A percentile compares a stretch with the other conserved stretches of the same genome.
Conservation (phyloP, 1,140 invertebrate species). For the Temnothorax longispinosus region DNA sequence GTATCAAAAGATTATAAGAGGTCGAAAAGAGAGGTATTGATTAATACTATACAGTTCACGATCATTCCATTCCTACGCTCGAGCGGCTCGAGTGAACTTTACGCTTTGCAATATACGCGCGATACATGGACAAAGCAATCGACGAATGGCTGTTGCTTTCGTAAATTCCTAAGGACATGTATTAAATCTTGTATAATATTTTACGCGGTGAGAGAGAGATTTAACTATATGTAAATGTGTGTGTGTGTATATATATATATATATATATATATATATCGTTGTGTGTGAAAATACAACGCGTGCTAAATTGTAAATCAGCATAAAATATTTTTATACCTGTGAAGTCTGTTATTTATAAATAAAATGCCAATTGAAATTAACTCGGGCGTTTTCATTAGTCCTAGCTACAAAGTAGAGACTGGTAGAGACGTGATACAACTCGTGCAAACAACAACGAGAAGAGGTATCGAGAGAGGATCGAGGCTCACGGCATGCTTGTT, state of each 20-base stretch:
- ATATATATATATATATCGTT: too few species aligned
- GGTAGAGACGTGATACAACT: neutral
- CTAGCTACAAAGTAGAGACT: neutral
- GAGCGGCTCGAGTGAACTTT: neutral
- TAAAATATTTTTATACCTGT: slow-evolving; percentile 21
- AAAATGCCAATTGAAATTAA: neutral
- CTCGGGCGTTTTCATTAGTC: slow-evolving; percentile 12
- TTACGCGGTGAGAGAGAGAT: neutral
- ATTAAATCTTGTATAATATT: neutral
- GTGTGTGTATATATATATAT: too few species aligned
- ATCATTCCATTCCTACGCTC: neutral
- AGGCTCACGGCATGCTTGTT: neutral
- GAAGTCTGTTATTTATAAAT: slow-evolving; percentile 29
- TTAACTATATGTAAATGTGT: neutral
- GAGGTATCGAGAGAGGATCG: neutral
- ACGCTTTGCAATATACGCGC: neutral
- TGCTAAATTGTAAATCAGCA: neutral
- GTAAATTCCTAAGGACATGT: neutral
- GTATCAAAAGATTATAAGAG: neutral
- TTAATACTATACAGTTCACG: neutral
- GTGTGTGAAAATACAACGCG: neutral
- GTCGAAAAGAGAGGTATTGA: neutral
- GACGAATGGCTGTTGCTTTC: neutral
- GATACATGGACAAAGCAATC: neutral
- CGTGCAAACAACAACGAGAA: neutral